Evolutionary conservation across 2,888 invertebrate genomes (phyloP), one percentile per base, ranked within the genome.

Genomic region (Cataglyphis albicans): DNA sequence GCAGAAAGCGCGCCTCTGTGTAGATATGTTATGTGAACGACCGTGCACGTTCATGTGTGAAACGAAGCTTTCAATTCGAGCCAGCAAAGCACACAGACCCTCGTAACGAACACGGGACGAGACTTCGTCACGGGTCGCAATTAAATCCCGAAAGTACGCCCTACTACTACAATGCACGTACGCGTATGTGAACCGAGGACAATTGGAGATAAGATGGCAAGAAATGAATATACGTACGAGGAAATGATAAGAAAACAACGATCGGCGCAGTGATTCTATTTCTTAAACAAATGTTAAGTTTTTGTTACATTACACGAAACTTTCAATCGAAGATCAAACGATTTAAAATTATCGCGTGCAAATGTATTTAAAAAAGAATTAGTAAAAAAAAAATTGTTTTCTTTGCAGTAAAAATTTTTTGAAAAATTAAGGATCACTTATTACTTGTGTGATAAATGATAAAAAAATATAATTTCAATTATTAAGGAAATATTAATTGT

Each of bases 1-100:
- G 83, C 85, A 57, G 59, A 57, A 80, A 65, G 78, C 81, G 68
- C 73, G 80, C 78, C 68, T 84, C 67, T 52, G 75, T 80, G 29
- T 32, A 48, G 32, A 78, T 25, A 52, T 48, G 44, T n/a, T 63
- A 68, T 68, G 7, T 25, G 35, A 18, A 41, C 18, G 32, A 32
- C 35, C 32, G 48, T 76, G 57, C 73, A 74, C 38, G 65, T 68
- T 67, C 75, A 80, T 74, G 67, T 75, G 76, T 57, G 82, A 81
- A 80, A 67, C 81, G 78, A 83, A 81, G 83, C 86, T 86, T 89
- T 88, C 88, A 84, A 89, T 89, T 86, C 82, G 81, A 74, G 82
- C 74, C 70, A 48, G 81, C 74, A 85, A 76, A 75, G 80, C 73
- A 74, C 68, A 84, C 61, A 84, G 83, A 80, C 61, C 55, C 63